Conservation (phyloP, 1,140 invertebrate genomes). For the Aradophagus sp. region DNA sequence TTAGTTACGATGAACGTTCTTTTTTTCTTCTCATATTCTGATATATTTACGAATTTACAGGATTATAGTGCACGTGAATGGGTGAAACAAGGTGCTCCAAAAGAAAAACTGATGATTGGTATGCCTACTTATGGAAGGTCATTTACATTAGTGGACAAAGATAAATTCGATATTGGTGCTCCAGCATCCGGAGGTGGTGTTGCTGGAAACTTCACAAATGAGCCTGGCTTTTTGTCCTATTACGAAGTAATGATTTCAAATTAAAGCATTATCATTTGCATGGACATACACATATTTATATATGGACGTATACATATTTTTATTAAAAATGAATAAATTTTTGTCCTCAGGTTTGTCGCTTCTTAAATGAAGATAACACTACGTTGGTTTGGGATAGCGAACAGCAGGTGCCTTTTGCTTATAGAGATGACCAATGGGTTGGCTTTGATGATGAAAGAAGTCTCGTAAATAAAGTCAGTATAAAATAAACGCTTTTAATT, state of each 20-base stretch:
- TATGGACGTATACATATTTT: too few relatives aligned
- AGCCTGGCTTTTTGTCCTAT: constrained; percentile 93
- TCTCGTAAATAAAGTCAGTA: constrained; percentile 89
- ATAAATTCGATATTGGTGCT: constrained; percentile 94
- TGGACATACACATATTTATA: too few relatives aligned
- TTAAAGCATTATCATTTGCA: too few relatives aligned
- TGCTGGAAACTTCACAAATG: constrained; percentile 89
- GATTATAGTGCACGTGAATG: constrained; percentile 94
- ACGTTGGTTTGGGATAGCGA: constrained; percentile 97
- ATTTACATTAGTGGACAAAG: constrained; percentile 92
- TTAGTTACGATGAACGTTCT: too few relatives aligned
- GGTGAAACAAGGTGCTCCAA: constrained; percentile 94
- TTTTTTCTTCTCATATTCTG: too few relatives aligned
- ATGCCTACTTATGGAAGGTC: constrained; percentile 96
- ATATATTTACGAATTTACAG: too few relatives aligned
- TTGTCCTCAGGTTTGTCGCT: constrained; percentile 85
- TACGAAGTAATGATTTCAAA: constrained; percentile 83
- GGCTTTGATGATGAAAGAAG: constrained; percentile 96
- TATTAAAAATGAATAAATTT: too few relatives aligned
- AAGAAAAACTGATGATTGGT: constrained; percentile 95
- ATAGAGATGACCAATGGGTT: constrained; percentile 86
- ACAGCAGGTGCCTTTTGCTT: constrained; percentile 86
- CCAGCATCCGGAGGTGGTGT: constrained; percentile 89
- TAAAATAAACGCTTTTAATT: constrained; percentile 1
- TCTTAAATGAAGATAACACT: constrained; percentile 91